Base-by-base conservation (phyloP, 2,113 vertebrate species). In the Miniopterus natalensis region DNA sequence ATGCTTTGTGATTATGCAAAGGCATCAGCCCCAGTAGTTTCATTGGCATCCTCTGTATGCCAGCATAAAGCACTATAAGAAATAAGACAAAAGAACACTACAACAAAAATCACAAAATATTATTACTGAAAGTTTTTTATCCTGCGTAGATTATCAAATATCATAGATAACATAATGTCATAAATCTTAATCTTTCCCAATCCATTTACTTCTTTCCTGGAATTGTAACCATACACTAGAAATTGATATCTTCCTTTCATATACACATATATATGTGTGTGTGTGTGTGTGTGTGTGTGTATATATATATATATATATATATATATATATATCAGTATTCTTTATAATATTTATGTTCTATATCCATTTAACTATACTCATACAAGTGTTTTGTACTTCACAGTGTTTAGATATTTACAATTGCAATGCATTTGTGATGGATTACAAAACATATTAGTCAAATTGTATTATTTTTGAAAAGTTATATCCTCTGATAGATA, bases 1-100 rank as follows among this genome's bases (percentile, higher is more conserved):
- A 1, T 96, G 73, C n/a, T 84, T 88, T 96, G 66, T 87, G 81
- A 79, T 93, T 96, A 95, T 57, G 57, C 93, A 88, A 94, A 84
- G 73, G 20, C 51, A 94, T 93, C 95, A 90, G n/a, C 59, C 57
- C 20, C 63, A 66, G 95, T 84, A 68, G 45, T 49, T 94, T 97
- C 88, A 23, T 29, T 97, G 90, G 3, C 40, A 74, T 96, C 95
- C 18, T 88, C 68, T 95, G 27, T 59, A 61, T 97, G 83, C 65
- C 75, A 92, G n/a, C 17, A 18, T 10, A 57, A 83, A 87, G 63
- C 12, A 95, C 90, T 7, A 5, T 84, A 47, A 94, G 70, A 83
- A 68, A 83, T 51, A 79, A 77, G n/a, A 88, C 27, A 66, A 81
- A 68, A 36, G 6, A 88, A 45, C 59, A 91, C 0, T 65, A 7